Evolutionary conservation across 1,140 invertebrate genomes (phyloP).

Genomic region (Parasteatoda tepidariorum): DNA sequence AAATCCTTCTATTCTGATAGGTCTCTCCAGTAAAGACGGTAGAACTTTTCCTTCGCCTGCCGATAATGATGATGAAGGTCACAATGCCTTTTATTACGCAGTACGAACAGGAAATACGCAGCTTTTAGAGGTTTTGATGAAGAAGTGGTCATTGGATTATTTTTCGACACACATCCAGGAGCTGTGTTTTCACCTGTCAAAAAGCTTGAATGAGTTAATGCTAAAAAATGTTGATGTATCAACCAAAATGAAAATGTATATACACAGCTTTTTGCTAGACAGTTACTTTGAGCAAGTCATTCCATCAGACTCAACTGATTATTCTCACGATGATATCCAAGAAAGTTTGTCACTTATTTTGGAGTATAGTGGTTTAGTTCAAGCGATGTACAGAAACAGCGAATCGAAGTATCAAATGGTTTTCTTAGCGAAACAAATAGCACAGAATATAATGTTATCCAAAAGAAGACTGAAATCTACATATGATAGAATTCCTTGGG

Average conservation of each 20-base stretch:
- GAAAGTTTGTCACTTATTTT: neutral
- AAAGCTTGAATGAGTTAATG: constrained; percentile 17
- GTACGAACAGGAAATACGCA: neutral
- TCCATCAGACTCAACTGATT: neutral
- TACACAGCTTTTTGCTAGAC: no score
- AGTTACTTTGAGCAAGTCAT: constrained; percentile 22
- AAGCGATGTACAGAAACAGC: neutral
- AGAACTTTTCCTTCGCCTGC: no score
- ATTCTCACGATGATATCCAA: neutral
- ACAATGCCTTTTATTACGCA: constrained; percentile 46
- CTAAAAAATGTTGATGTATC: constrained; percentile 26
- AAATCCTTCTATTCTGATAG: no score
- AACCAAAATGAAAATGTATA: constrained; percentile 8
- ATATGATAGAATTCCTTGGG: constrained; percentile 30
- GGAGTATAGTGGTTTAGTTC: neutral
- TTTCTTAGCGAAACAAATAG: neutral
- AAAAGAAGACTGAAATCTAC: constrained; percentile 11
- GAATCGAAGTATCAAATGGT: constrained; percentile 2
- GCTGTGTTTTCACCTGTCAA: neutral
- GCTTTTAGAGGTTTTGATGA: neutral
- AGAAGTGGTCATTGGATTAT: constrained; percentile 10
- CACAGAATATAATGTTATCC: constrained; percentile 15
- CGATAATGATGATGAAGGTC: no score
- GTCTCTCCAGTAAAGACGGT: neutral
- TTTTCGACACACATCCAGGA: neutral